A percentile compares a stretch with the other conserved stretches of the same genome.
These are phyloP conservation scores for Nymphalis polychloros DNA, from an alignment of 2,888 invertebrate genomes.

Conservation along the genomic window DNA sequence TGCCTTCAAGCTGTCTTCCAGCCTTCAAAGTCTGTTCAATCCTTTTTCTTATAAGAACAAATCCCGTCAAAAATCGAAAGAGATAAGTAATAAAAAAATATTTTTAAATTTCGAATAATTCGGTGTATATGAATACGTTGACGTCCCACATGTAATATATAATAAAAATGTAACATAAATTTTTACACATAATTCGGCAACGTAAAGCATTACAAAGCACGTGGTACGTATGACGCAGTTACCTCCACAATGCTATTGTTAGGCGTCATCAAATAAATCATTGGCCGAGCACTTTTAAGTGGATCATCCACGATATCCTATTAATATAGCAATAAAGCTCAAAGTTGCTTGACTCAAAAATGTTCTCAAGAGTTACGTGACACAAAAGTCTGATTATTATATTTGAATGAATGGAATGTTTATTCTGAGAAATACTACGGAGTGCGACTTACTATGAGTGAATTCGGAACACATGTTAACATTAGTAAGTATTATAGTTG, in stretches of 20 bases:
- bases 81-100: no score
- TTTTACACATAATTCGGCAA: neutral
- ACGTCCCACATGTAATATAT: no score
- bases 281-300: neutral
- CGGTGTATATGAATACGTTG: no score
- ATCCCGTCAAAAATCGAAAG: no score
- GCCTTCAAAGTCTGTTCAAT: no score
- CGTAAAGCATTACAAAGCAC: neutral
- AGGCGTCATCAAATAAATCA: slow-evolving; percentile 4
- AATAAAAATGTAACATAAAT: no score
- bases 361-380: slow-evolving; percentile 12
- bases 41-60: no score
- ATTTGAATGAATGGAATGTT: slow-evolving; percentile 19
- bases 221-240: slow-evolving; percentile 1
- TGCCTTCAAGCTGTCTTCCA: no score
- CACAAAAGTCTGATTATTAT: slow-evolving; percentile 11
- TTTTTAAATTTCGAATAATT: no score
- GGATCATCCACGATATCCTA: no score
- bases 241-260: neutral
- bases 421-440: slow-evolving; percentile 24
- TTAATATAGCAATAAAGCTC: neutral
- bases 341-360: neutral
- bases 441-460: neutral
- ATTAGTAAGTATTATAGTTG: no score
- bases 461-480: neutral